phyloP scores from a whole-genome alignment of 2,113 vertebrate species.

The Microtus pennsylvanicus region DNA sequence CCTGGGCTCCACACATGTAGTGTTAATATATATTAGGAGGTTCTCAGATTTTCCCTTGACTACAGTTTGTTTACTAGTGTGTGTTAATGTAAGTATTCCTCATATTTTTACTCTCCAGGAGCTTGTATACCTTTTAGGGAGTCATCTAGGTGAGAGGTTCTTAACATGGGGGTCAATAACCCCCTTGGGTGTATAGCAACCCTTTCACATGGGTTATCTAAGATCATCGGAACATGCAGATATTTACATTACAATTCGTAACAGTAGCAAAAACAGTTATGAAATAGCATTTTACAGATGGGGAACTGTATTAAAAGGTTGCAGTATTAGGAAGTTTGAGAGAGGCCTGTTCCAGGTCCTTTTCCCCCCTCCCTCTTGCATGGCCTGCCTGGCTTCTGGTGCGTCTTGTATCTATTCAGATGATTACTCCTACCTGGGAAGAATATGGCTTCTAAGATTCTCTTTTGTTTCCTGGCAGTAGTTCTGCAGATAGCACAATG shows the following conservation, averaged over 20 bases:
- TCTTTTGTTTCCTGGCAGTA: conserved; percentile 25
- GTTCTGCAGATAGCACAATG: conserved; percentile 28
- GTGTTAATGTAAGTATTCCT: neutral
- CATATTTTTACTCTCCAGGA: neutral
- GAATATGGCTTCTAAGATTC: neutral
- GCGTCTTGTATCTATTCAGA: conserved; percentile 1
- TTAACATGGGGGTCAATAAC: neutral
- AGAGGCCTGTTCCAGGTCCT: neutral
- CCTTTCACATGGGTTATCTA: neutral
- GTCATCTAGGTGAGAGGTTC: neutral
- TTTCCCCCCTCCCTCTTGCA: conserved; percentile 31
- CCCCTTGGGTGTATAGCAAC: neutral
- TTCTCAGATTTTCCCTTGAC: neutral
- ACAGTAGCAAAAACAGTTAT: neutral
- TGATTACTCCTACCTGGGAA: conserved; percentile 22
- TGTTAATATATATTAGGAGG: neutral
- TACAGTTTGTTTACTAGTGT: neutral
- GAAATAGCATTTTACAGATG: neutral
- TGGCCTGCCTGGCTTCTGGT: neutral
- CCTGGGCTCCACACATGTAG: neutral
- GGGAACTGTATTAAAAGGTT: neutral
- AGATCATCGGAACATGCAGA: neutral
- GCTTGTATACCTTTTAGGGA: neutral
- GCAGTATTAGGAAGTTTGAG: neutral
- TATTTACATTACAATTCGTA: neutral